These are phyloP conservation scores for Todus mexicanus DNA, from an alignment of 2,797 vertebrate species.

Conservation along the genomic window DNA sequence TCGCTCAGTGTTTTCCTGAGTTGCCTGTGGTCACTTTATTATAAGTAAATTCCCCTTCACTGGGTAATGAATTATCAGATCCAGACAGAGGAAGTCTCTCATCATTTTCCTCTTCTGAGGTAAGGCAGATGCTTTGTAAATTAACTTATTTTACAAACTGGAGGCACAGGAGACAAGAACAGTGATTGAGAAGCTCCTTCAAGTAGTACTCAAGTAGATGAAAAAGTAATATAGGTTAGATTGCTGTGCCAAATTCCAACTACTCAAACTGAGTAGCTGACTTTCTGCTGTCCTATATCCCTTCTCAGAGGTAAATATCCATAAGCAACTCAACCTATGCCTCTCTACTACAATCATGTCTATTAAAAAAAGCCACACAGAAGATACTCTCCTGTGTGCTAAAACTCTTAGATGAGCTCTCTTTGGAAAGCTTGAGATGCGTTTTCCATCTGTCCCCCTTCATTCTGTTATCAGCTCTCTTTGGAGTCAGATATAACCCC, in stretches of 20 bases:
- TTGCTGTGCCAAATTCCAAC: not conserved
- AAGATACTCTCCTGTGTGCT: not conserved
- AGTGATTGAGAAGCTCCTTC: conserved; percentile 23
- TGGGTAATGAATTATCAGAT: conserved; percentile 20
- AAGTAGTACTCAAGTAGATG: not conserved
- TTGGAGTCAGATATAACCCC: no score
- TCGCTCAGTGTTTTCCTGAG: not conserved
- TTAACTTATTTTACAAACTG: conserved; percentile 19
- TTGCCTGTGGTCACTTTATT: not conserved
- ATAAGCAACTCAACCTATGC: not conserved
- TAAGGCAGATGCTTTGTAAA: conserved; percentile 3
- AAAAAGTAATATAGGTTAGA: conserved; percentile 3
- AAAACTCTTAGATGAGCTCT: not conserved
- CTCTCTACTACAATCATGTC: not conserved
- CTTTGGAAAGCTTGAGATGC: not conserved
- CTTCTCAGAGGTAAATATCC: not conserved
- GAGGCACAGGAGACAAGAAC: not conserved
- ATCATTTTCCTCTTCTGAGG: conserved; percentile 36
- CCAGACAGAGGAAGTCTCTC: conserved; percentile 44
- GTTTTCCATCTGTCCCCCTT: not conserved
- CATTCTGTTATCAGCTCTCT: not conserved
- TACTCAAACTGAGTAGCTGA: not conserved
- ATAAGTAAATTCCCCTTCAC: not conserved
- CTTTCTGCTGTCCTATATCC: not conserved
- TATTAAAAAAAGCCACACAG: not conserved